Base-by-base conservation (phyloP, 2,113 vertebrate genomes). In the Otis tarda region DNA sequence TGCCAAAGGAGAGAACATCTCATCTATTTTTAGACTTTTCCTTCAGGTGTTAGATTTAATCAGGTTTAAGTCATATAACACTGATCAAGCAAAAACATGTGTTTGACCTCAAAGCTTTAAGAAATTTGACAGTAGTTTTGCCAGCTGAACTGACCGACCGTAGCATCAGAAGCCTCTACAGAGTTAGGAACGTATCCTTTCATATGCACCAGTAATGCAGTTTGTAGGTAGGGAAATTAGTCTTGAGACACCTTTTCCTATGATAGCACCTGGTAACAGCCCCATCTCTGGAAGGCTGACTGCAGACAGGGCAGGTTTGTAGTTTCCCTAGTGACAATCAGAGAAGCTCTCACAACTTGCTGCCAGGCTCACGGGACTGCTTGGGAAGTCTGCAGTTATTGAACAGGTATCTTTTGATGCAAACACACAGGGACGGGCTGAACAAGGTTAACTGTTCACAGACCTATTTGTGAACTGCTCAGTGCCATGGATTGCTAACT, bases 271-370 rank as follows among this genome's bases (percentile, higher is more conserved):
- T 95, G 92, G 89, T 91, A 84, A 94, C 14, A 74, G 59, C 4
- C 69, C 85, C 11, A 9, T 35, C 70, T 70, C 90, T 93, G 85
- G 75, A 90, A 95, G 90, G 59, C 80, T 81, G 87, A 95, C 87
- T 70, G 67, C 89, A 71, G 52, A 55, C 78, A 91, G 85, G 95
- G 47, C 2, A 6, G 67, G 55, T 71, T 87, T 6, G 1, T 75
- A 93, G 94, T 96, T 97, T 95, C 90, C 85, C 67, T 94, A 95
- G 88, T 95, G 96, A 96, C 83, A 64, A 61, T 33, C 67, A 61
- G n/a, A 90, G 94, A 71, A 90, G 87, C 76, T 90, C 77, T 93
- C n/a, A 87, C 15, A 87, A 71, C 87, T 92, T 94, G 69, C 89
- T 95, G 61, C 69, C 5, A 14, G 69, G 47, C 95, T 92, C 87